A percentile compares a stretch with the other conserved stretches of the same genome.
Evolutionary conservation across 2,113 vertebrate genomes (phyloP).

Genomic region (Alectura lathami): DNA sequence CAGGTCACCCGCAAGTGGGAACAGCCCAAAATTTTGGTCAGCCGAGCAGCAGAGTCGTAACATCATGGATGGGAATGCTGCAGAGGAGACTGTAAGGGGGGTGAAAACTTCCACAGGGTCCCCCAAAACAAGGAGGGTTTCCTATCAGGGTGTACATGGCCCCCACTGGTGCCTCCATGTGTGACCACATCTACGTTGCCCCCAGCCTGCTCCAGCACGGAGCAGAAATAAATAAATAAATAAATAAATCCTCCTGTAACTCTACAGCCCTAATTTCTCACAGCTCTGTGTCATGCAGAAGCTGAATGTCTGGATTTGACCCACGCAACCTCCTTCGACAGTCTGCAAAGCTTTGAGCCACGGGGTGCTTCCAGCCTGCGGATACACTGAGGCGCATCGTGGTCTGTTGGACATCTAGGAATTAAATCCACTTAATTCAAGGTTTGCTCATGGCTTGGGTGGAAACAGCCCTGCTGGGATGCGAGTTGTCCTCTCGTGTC

Average conservation of each 20-base stretch:
- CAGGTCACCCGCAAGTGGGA: background rate
- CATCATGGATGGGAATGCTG: rapidly evolving
- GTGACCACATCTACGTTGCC: background rate
- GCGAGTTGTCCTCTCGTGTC: background rate
- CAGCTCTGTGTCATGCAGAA: rapidly evolving
- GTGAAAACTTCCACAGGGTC: background rate
- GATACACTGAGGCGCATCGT: background rate
- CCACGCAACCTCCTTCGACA: background rate
- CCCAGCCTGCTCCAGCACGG: background rate
- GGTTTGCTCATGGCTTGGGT: background rate
- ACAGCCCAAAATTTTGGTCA: background rate
- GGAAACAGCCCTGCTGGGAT: background rate
- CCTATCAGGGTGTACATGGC: background rate
- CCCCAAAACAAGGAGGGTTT: background rate
- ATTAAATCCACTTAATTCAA: background rate
- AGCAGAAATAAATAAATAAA: no score
- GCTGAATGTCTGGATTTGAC: background rate
- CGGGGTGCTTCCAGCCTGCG: background rate
- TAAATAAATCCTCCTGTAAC: background rate
- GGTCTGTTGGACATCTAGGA: rapidly evolving
- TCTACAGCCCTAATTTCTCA: background rate
- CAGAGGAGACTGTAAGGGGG: background rate
- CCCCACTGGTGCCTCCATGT: background rate
- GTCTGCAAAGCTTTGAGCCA: background rate
- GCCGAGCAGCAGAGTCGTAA: background rate